These are phyloP conservation scores for Clarias platycephalus DNA, from an alignment of 2,797 vertebrate genomes.

Conservation along the genomic window DNA sequence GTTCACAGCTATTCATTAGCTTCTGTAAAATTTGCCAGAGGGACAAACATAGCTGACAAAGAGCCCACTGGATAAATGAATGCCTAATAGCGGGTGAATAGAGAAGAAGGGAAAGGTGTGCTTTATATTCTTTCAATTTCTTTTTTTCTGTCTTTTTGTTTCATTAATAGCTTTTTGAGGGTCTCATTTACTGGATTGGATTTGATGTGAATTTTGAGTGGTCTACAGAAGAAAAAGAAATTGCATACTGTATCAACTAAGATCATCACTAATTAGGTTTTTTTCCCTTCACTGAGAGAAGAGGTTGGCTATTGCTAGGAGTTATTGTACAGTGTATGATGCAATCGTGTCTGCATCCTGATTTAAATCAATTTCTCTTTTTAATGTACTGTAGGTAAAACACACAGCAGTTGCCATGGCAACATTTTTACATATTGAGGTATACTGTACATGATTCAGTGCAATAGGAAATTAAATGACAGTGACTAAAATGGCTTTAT, in stretches of 20 bases:
- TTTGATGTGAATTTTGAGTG: not conserved
- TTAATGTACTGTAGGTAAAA: not conserved
- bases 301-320: not conserved
- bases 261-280: not conserved
- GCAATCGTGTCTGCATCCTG: not conserved
- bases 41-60: constrained; percentile 6
- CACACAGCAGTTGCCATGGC: not conserved
- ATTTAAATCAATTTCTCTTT: not conserved
- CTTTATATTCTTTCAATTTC: constrained; percentile 12
- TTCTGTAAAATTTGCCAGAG: constrained; percentile 15
- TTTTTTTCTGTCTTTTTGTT: not conserved
- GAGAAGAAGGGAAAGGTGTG: not conserved
- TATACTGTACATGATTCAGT: not conserved
- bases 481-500: not conserved
- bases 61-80: not conserved
- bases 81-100: not conserved
- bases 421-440: not conserved
- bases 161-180: constrained; percentile 3
- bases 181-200: constrained; percentile 3
- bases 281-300: not conserved
- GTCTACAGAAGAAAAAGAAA: not conserved
- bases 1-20: constrained; percentile 6
- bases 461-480: not conserved
- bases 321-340: not conserved
- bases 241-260: not conserved